Evolutionary conservation across 2,888 invertebrate genomes (phyloP).

Genomic region (Aethes cnicana): DNA sequence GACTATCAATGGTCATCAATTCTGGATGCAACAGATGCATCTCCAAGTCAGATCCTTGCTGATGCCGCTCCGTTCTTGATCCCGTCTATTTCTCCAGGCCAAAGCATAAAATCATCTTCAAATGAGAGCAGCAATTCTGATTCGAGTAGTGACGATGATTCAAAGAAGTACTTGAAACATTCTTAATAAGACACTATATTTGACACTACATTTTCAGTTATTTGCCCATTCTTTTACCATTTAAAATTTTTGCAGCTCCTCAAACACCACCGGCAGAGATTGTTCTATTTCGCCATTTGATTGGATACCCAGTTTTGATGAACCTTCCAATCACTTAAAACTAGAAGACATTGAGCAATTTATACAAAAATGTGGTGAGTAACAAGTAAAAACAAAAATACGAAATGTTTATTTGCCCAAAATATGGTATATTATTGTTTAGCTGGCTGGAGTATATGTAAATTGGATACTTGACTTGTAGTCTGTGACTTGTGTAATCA

Average conservation of each 20-base stretch:
- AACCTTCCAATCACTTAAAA: constrained; percentile 60
- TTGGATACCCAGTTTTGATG: constrained; percentile 59
- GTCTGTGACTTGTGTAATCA: too few relatives aligned
- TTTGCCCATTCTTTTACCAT: constrained; percentile 20
- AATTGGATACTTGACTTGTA: too few relatives aligned
- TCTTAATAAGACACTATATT: too few relatives aligned
- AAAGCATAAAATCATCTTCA: constrained; percentile 65
- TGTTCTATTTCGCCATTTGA: constrained; percentile 68
- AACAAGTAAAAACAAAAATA: too few relatives aligned
- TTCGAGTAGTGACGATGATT: constrained; percentile 77
- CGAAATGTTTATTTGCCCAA: too few relatives aligned
- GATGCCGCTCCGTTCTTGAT: constrained; percentile 68
- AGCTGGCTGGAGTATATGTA: too few relatives aligned
- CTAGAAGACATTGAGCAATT: constrained; percentile 73
- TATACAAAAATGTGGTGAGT: constrained; percentile 64
- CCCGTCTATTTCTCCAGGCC: constrained; percentile 65
- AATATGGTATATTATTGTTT: too few relatives aligned
- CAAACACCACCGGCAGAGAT: constrained; percentile 54
- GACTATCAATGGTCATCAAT: constrained; percentile 73
- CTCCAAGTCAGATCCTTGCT: constrained; percentile 76
- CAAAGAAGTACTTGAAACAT: constrained; percentile 59
- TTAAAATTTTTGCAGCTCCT: constrained; percentile 49
- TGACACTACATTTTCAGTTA: not conserved
- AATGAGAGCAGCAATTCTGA: constrained; percentile 69
- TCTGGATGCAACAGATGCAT: constrained; percentile 69